These are phyloP conservation scores for Gonioctena quinquepunctata DNA, from an alignment of 1,140 invertebrate genomes.

Conservation along the genomic window DNA sequence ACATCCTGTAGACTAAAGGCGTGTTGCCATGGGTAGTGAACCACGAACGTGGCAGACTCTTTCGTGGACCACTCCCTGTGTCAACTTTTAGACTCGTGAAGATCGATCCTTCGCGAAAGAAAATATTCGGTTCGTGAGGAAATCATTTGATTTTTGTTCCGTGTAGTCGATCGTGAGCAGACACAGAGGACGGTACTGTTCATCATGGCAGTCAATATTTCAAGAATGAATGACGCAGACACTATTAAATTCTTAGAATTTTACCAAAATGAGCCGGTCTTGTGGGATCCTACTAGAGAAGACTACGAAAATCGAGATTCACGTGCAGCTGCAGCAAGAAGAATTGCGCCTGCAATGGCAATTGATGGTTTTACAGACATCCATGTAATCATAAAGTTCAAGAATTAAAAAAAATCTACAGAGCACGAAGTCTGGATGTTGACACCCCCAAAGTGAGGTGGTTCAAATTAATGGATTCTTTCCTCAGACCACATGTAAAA, in stretches of 20 bases:
- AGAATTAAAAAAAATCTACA: slow-evolving; percentile 29
- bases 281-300: slow-evolving; percentile 21
- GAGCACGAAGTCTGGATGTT: slow-evolving; percentile 30
- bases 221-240: too few species aligned
- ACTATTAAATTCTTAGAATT: slow-evolving; percentile 22
- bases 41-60: too few species aligned
- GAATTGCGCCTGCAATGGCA: slow-evolving; percentile 20
- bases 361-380: slow-evolving; percentile 21
- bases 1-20: too few species aligned
- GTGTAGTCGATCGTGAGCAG: too few species aligned
- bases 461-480: slow-evolving; percentile 21
- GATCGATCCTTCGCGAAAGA: too few species aligned
- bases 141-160: too few species aligned
- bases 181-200: too few species aligned
- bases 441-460: slow-evolving; percentile 37
- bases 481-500: slow-evolving; percentile 15
- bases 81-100: too few species aligned
- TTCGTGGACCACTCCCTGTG: too few species aligned
- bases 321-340: slow-evolving; percentile 25
- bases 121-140: too few species aligned
- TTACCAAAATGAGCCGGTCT: slow-evolving; percentile 19
- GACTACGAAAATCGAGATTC: slow-evolving; percentile 23
- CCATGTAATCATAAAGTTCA: slow-evolving; percentile 29
- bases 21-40: too few species aligned
- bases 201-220: too few species aligned